These are phyloP conservation scores for Cerastoderma edule DNA, from an alignment of 2,888 invertebrate species.

Conservation along the genomic window DNA sequence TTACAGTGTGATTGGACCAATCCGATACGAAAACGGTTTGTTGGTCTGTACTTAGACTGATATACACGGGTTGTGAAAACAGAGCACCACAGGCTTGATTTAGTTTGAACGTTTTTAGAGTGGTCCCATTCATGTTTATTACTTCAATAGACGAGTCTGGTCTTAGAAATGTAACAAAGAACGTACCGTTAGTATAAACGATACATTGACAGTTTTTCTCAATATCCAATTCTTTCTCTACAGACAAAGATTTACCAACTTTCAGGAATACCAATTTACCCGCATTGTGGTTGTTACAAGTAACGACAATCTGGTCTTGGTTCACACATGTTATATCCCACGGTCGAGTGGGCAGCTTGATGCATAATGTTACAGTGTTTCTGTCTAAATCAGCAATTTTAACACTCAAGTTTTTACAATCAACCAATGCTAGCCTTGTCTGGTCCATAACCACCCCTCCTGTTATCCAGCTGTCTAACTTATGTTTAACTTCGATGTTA, in stretches of 20 bases:
- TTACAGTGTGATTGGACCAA: too few relatives aligned
- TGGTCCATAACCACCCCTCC: neutral
- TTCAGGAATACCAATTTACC: neutral
- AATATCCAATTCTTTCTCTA: neutral
- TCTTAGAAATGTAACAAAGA: neutral
- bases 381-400: neutral
- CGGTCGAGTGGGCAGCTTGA: neutral
- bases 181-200: neutral
- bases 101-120: neutral
- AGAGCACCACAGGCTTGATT: neutral
- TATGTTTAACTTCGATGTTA: neutral
- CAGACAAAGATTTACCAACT: neutral
- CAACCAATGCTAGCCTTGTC: neutral
- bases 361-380: neutral
- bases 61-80: neutral
- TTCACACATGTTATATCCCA: neutral
- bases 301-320: neutral
- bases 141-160: neutral
- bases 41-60: neutral
- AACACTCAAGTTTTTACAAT: neutral
- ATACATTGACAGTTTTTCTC: neutral
- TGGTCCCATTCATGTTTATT: neutral
- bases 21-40: too few relatives aligned
- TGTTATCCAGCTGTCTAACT: neutral
- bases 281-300: too few relatives aligned